phyloP scores from a whole-genome alignment of 2,888 invertebrate species.

The Eupelmus urozonus region DNA sequence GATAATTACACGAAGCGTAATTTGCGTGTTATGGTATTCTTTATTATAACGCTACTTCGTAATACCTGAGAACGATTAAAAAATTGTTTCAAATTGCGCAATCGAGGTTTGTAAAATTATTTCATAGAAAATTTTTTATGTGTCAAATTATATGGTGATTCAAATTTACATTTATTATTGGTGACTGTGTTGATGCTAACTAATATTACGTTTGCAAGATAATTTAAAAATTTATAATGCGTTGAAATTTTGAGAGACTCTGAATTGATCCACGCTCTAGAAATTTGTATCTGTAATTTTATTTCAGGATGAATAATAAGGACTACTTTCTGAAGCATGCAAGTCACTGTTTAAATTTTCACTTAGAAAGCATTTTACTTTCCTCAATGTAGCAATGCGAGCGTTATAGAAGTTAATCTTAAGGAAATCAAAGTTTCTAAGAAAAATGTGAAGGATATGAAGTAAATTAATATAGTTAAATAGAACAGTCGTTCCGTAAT shows the following conservation, averaged over 20 bases:
- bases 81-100: constrained; percentile 10
- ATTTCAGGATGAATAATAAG: constrained; percentile 44
- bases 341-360: constrained; percentile 59
- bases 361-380: constrained; percentile 57
- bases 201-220: no score
- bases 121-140: no score
- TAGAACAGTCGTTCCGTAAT: background rate
- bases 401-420: constrained; percentile 21
- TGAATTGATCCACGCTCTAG: background rate
- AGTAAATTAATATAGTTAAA: background rate
- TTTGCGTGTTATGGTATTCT: constrained; percentile 3
- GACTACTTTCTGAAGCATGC: constrained; percentile 44
- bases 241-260: no score
- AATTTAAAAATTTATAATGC: no score
- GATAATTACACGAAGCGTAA: constrained; percentile 12
- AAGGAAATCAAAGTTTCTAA: constrained; percentile 32
- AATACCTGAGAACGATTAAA: constrained; percentile 1
- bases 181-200: background rate
- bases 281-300: constrained; percentile 30
- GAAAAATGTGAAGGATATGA: background rate
- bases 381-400: constrained; percentile 30
- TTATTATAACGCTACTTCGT: constrained; percentile 21
- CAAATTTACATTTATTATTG: no score
- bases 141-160: no score
- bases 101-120: no score